Conservation (phyloP, 2,113 vertebrate species). For the Hippolais icterina region DNA sequence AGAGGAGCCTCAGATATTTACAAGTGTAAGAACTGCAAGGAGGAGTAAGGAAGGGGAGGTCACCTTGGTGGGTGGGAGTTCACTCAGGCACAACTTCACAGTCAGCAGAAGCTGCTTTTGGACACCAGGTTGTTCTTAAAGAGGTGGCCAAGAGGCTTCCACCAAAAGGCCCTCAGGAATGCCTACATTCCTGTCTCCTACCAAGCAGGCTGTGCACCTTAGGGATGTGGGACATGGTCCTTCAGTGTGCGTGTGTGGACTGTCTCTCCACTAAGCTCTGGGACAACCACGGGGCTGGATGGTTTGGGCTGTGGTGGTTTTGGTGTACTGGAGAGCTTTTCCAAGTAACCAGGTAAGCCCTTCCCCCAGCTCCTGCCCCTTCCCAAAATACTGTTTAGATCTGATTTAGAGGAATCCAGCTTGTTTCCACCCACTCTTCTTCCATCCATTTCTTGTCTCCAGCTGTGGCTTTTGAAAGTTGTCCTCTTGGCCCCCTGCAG, state of each 20-base stretch:
- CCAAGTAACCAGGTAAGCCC: neutral
- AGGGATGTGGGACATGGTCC: neutral
- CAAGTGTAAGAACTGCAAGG: neutral
- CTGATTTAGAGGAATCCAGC: neutral
- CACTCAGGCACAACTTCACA: neutral
- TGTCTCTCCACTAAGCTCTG: neutral
- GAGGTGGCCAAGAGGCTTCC: neutral
- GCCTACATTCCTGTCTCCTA: neutral
- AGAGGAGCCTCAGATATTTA: slow-evolving; percentile 42
- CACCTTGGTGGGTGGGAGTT: neutral
- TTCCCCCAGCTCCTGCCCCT: neutral
- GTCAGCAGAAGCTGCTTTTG: neutral
- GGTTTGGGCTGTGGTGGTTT: neutral
- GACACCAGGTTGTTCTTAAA: neutral
- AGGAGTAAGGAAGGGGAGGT: neutral
- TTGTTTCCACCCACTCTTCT: neutral
- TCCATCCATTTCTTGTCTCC: neutral
- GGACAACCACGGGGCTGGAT: neutral
- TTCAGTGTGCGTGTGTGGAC: neutral
- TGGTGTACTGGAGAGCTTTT: neutral
- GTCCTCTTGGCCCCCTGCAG: neutral
- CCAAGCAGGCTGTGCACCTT: neutral
- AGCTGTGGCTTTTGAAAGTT: neutral
- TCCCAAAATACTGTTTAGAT: neutral
- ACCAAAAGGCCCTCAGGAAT: neutral